phyloP scores from a whole-genome alignment of 2,113 vertebrate genomes.

The Vulpes ferrilata region DNA sequence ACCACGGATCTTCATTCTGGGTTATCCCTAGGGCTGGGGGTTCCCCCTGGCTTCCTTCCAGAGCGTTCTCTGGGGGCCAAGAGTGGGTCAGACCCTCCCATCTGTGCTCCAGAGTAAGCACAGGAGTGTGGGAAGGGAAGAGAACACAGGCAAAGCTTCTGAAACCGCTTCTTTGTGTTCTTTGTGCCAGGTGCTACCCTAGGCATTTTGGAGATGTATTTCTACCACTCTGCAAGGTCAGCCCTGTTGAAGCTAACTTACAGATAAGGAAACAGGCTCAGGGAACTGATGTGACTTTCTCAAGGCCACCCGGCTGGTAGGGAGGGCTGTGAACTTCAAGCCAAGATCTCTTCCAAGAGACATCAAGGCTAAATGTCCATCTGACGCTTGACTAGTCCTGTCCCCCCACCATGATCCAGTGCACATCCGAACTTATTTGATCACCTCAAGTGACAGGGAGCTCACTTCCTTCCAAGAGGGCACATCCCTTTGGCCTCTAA shows the following conservation, averaged over 20 bases:
- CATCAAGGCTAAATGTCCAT: neutral
- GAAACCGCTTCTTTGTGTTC: neutral
- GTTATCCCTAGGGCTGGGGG: neutral
- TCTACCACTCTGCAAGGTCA: neutral
- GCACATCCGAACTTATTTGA: neutral
- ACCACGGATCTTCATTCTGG: neutral
- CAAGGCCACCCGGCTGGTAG: neutral
- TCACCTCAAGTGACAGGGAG: neutral
- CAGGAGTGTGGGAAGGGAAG: neutral
- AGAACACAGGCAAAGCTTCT: neutral
- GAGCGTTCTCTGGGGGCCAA: neutral
- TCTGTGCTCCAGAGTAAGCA: neutral
- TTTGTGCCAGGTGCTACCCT: fast-evolving
- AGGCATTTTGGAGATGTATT: neutral
- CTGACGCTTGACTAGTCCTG: neutral
- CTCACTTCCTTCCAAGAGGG: neutral
- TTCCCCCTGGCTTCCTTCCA: neutral
- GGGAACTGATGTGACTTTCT: neutral
- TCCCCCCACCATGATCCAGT: no score
- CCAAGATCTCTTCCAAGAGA: neutral
- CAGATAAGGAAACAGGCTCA: neutral
- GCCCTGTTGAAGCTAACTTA: neutral
- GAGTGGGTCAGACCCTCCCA: neutral
- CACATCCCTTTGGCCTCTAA: neutral
- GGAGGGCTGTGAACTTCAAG: neutral